phyloP scores from a whole-genome alignment of 2,888 invertebrate species.

The Salticus scenicus region DNA sequence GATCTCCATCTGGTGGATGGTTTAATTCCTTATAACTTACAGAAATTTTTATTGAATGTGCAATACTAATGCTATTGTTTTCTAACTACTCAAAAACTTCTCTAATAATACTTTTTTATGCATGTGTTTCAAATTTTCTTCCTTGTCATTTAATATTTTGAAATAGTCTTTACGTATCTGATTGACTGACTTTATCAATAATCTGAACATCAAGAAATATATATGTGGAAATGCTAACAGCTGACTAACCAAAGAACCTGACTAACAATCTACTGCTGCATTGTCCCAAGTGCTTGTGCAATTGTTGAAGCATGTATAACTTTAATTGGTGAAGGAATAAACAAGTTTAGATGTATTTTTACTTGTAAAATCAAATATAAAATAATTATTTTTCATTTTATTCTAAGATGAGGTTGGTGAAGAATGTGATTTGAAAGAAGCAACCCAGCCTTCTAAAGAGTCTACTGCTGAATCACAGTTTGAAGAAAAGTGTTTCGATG shows the following conservation, averaged over 20 bases:
- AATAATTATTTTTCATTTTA: conserved; percentile 56
- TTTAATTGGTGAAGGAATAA: conserved; percentile 24
- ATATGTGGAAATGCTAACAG: conserved; percentile 23
- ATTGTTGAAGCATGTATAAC: conserved; percentile 38
- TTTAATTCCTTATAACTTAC: background rate
- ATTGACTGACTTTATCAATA: background rate
- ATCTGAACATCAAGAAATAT: background rate
- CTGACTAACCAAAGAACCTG: conserved; percentile 55
- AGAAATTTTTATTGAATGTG: background rate
- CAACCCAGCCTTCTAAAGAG: background rate
- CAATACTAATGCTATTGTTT: conserved; percentile 4
- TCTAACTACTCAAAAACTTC: background rate
- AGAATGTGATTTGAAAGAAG: conserved; percentile 11
- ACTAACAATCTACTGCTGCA: conserved; percentile 38
- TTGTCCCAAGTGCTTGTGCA: conserved; percentile 45
- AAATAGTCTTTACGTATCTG: background rate
- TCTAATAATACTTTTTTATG: background rate
- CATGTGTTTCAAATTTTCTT: too few relatives aligned
- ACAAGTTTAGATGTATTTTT: background rate
- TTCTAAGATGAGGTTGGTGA: conserved; percentile 43
- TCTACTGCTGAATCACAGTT: background rate
- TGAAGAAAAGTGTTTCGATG: conserved; percentile 1
- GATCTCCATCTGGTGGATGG: background rate
- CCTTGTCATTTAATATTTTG: too few relatives aligned
- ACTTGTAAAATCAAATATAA: conserved; percentile 17